Conservation (phyloP, 2,797 vertebrate genomes). For the Danionella dracula region DNA sequence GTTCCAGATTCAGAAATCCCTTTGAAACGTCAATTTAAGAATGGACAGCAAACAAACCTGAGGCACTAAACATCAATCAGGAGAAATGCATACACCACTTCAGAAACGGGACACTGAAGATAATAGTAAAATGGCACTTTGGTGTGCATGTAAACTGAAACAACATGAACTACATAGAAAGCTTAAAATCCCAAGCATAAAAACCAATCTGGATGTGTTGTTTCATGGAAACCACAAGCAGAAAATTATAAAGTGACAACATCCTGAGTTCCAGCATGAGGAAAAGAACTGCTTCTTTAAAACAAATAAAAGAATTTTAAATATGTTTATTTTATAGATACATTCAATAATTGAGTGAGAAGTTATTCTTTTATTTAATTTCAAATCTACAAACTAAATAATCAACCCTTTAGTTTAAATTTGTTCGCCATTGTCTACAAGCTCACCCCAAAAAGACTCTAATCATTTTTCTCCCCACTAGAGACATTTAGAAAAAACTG, state of each 20-base stretch:
- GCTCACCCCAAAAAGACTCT: no score
- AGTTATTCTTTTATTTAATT: no score
- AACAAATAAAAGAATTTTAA: no score
- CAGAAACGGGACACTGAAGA: neutral
- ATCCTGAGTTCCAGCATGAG: neutral
- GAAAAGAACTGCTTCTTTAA: neutral
- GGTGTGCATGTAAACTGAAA: constrained; percentile 15
- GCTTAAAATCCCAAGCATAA: neutral
- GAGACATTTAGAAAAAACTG: no score
- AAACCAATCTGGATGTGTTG: constrained; percentile 33
- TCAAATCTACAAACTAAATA: no score
- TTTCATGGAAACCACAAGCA: constrained; percentile 75
- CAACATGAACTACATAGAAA: constrained; percentile 9
- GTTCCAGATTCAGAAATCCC: neutral
- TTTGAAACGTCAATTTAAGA: neutral
- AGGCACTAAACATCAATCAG: constrained; percentile 14
- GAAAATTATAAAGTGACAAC: neutral
- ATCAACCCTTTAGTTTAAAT: no score
- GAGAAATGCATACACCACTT: constrained; percentile 18
- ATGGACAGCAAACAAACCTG: constrained; percentile 32
- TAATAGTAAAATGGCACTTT: neutral
- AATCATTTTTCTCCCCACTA: no score
- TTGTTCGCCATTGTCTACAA: no score
- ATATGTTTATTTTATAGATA: neutral
- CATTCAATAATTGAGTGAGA: neutral